These are phyloP conservation scores for Scomber japonicus DNA, from an alignment of 2,113 vertebrate genomes.

Conservation along the genomic window DNA sequence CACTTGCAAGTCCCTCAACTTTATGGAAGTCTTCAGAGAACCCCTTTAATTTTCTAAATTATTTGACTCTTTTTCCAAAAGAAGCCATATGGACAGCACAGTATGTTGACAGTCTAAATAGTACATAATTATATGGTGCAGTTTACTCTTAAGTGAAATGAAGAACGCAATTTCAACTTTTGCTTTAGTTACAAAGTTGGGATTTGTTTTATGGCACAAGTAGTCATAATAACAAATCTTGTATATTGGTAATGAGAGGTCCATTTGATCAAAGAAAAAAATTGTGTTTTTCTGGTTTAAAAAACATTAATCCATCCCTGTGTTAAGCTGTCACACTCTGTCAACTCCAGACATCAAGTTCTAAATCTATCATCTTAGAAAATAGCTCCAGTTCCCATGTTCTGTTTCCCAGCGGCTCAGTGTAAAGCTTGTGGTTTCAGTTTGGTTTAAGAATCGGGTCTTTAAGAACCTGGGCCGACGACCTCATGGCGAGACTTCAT, in stretches of 20 bases:
- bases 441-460: slow-evolving; percentile 61
- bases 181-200: background rate
- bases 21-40: no score
- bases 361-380: slow-evolving; percentile 42
- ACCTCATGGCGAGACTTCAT: slow-evolving; percentile 72
- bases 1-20: no score
- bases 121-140: no score
- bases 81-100: no score
- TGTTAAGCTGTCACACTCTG: slow-evolving; percentile 40
- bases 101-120: no score
- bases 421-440: slow-evolving; percentile 60
- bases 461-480: slow-evolving; percentile 54
- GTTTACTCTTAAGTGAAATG: background rate
- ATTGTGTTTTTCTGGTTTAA: slow-evolving; percentile 15
- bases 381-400: slow-evolving; percentile 36
- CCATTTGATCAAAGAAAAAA: slow-evolving; percentile 13
- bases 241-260: slow-evolving; percentile 2
- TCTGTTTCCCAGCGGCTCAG: slow-evolving; percentile 48
- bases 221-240: slow-evolving; percentile 19
- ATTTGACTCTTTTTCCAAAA: no score
- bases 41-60: no score
- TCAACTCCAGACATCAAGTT: slow-evolving; percentile 26
- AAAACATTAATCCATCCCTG: slow-evolving; percentile 28
- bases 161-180: background rate
- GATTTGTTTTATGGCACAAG: background rate